Evolutionary conservation across 2,888 invertebrate species (phyloP), one percentile per base, ranked within the genome.

Genomic region (Cosmorhoe ocellata): DNA sequence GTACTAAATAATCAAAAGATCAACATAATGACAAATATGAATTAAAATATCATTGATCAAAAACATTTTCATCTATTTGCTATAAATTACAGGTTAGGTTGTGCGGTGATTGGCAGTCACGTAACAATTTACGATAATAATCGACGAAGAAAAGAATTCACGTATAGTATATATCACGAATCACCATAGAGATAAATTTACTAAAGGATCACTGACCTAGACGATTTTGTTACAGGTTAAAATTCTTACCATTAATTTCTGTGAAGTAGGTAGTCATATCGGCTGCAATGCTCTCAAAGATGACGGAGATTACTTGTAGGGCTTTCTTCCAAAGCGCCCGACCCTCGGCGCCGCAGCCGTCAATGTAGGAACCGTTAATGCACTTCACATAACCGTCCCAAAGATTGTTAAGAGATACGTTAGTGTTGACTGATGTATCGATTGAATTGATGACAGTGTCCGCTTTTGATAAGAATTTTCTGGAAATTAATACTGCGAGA

Each of bases 181-280:
- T n/a, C n/a, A n/a, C n/a, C n/a, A n/a, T n/a, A n/a, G n/a, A n/a
- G n/a, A n/a, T n/a, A n/a, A n/a, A n/a, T n/a, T n/a, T n/a, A n/a
- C n/a, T n/a, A n/a, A n/a, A n/a, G n/a, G n/a, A n/a, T n/a, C n/a
- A n/a, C n/a, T n/a, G n/a, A n/a, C n/a, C n/a, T n/a, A n/a, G n/a
- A n/a, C n/a, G n/a, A n/a, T n/a, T n/a, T n/a, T n/a, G n/a, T n/a
- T n/a, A 3, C 18, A 18, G 18, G 2, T 18, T 18, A 18, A 18
- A 18, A 18, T 18, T 4, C 36, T 36, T 11, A 36, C 36, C 89
- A 66, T 82, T 81, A 26, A 76, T 66, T 53, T 91, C 90, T 7
- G 48, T 74, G 36, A 90, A 83, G 59, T 90, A 91, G 0, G 69
- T 79, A 10, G 74, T 45, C 8, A 90, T 58, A 58, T 89, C 88